Evolutionary conservation across 1,140 invertebrate species (phyloP).

Genomic region (Aphelinus certus): DNA sequence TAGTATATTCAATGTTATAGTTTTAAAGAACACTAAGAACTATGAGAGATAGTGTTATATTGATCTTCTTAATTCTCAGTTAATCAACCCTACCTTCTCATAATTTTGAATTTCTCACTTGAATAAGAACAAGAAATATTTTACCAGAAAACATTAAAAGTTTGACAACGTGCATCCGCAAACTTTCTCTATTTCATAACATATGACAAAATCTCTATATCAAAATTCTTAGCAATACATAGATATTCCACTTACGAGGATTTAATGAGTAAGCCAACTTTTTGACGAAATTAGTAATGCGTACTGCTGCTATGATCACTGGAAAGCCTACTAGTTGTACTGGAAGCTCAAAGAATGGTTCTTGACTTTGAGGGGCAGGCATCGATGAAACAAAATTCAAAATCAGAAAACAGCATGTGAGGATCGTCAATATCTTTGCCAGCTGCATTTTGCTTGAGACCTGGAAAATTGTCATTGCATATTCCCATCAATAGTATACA

Average conservation of each 20-base stretch:
- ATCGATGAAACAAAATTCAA: conserved; percentile 54
- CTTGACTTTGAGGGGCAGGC: conserved; percentile 61
- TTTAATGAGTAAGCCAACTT: conserved; percentile 83
- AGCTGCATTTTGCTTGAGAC: conserved; percentile 49
- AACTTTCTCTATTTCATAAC: conserved; percentile 36
- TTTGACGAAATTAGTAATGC: conserved; percentile 83
- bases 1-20: too few species aligned
- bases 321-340: conserved; percentile 85
- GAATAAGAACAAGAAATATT: neutral
- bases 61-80: too few species aligned
- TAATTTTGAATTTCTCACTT: too few species aligned
- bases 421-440: conserved; percentile 36
- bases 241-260: conserved; percentile 75
- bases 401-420: conserved; percentile 51
- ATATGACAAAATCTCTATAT: neutral
- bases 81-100: too few species aligned
- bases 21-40: too few species aligned
- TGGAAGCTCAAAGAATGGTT: conserved; percentile 77
- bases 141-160: conserved; percentile 9
- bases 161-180: conserved; percentile 8
- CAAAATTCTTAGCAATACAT: neutral
- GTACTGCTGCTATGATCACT: conserved; percentile 82
- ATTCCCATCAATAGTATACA: too few species aligned
- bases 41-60: too few species aligned
- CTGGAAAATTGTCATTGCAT: conserved; percentile 24